A percentile compares a stretch with the other conserved stretches of the same genome.
phyloP scores from a whole-genome alignment of 2,888 invertebrate species.

The Latheticus oryzae region DNA sequence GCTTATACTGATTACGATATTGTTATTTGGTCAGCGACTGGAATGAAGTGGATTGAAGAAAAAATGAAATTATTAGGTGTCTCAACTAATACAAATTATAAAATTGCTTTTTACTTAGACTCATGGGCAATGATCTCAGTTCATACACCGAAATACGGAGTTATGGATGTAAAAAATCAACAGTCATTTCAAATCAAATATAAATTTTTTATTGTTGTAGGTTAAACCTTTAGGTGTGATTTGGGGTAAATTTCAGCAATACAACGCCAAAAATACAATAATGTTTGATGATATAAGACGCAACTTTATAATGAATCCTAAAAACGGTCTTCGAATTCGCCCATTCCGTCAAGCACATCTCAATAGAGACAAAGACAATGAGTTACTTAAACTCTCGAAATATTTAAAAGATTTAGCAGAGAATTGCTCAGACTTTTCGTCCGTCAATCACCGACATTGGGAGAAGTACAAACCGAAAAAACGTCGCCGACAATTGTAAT shows the following conservation, averaged over 20 bases:
- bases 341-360: slow-evolving; percentile 92
- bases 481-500: slow-evolving; percentile 28
- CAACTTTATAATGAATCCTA: slow-evolving; percentile 98
- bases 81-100: slow-evolving; percentile 83
- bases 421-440: slow-evolving; percentile 83
- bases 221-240: slow-evolving; percentile 96
- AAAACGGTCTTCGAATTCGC: slow-evolving; percentile 89
- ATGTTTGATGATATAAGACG: slow-evolving; percentile 97
- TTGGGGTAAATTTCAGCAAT: slow-evolving; percentile 95
- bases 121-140: slow-evolving; percentile 95
- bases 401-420: slow-evolving; percentile 87
- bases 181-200: not conserved
- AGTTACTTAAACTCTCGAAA: slow-evolving; percentile 82
- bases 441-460: slow-evolving; percentile 92
- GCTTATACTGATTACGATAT: slow-evolving; percentile 94
- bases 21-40: slow-evolving; percentile 98
- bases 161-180: slow-evolving; percentile 91
- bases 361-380: slow-evolving; percentile 85
- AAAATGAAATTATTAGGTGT: slow-evolving; percentile 96
- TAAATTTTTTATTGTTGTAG: slow-evolving; percentile 65
- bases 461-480: slow-evolving; percentile 77
- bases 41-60: slow-evolving; percentile 98
- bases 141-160: slow-evolving; percentile 89
- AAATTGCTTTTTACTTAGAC: slow-evolving; percentile 93
- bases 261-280: slow-evolving; percentile 90